phyloP scores from a whole-genome alignment of 2,113 vertebrate species.

The Gorsachius goisagi region DNA sequence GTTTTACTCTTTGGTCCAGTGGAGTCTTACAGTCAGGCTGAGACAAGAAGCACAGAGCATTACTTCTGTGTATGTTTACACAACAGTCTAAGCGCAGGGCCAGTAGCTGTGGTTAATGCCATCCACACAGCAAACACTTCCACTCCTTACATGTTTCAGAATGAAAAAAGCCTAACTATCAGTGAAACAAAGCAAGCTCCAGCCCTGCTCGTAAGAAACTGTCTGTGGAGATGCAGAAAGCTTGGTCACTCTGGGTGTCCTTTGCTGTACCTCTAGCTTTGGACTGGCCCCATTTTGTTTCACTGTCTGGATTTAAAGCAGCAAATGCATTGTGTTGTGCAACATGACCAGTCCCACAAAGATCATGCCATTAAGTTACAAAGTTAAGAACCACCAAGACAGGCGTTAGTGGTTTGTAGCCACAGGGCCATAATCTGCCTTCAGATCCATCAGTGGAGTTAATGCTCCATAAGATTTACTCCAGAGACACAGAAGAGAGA shows the following conservation, averaged over 20 bases:
- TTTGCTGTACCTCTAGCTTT: background rate
- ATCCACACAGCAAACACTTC: background rate
- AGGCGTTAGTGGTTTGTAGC: background rate
- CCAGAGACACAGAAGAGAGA: background rate
- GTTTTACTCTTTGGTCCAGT: background rate
- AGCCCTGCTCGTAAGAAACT: background rate
- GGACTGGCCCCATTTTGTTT: background rate
- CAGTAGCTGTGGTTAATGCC: background rate
- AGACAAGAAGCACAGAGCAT: background rate
- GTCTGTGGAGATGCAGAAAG: background rate
- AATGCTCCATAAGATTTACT: background rate
- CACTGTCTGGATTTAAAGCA: background rate
- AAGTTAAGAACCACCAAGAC: background rate
- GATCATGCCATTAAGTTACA: fast-evolving
- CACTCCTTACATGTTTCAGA: background rate
- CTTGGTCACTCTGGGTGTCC: background rate
- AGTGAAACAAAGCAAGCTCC: background rate
- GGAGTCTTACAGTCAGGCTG: background rate
- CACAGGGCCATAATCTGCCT: background rate
- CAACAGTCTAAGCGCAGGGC: background rate
- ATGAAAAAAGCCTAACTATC: background rate
- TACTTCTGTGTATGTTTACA: background rate
- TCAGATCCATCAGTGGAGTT: background rate
- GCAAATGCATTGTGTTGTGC: background rate
- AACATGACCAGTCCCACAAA: background rate